These are phyloP conservation scores for Zygogramma bicolorata DNA, from an alignment of 2,888 invertebrate genomes.

Conservation along the genomic window DNA sequence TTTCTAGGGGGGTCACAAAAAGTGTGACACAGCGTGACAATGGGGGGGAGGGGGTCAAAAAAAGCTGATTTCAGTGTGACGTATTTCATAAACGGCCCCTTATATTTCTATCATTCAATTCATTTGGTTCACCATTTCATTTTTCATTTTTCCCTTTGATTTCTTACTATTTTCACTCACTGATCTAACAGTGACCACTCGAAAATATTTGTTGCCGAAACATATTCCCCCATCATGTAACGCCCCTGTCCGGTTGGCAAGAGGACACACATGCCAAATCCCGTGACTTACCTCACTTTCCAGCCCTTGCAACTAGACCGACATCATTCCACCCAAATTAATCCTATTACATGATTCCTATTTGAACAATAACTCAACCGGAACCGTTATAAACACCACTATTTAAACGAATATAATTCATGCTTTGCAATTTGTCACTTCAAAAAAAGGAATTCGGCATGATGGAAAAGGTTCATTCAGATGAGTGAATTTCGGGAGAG, in stretches of 20 bases:
- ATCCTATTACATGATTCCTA: constrained; percentile 60
- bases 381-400: constrained; percentile 61
- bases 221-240: background rate
- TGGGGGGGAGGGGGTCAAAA: too few species aligned
- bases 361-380: constrained; percentile 60
- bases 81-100: too few species aligned
- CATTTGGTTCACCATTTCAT: too few species aligned
- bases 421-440: constrained; percentile 57
- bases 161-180: too few species aligned
- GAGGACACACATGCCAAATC: constrained; percentile 40
- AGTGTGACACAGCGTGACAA: too few species aligned
- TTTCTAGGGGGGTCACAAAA: too few species aligned
- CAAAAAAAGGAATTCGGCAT: constrained; percentile 39
- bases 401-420: constrained; percentile 60
- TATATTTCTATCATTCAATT: too few species aligned
- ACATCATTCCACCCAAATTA: constrained; percentile 60
- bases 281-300: constrained; percentile 46
- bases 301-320: constrained; percentile 45
- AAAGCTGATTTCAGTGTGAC: too few species aligned
- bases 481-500: background rate
- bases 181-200: too few species aligned
- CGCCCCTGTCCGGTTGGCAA: constrained; percentile 25
- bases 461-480: constrained; percentile 14
- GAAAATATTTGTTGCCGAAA: too few species aligned
- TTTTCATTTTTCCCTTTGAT: too few species aligned